phyloP scores from a whole-genome alignment of 2,113 vertebrate genomes.

The Amblyopsis rosae region DNA sequence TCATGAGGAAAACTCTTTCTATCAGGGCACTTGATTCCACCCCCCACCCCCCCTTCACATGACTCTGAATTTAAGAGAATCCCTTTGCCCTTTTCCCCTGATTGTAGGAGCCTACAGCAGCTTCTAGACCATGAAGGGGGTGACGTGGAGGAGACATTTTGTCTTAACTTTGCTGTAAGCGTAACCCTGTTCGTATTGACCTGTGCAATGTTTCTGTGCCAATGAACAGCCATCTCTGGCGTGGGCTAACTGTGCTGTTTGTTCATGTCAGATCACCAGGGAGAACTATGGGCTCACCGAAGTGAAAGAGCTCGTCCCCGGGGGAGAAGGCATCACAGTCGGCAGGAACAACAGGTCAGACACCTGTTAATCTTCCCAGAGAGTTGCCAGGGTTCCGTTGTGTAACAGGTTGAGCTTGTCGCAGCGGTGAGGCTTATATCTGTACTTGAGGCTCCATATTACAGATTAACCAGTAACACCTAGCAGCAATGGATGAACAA shows the following conservation, averaged over 20 bases:
- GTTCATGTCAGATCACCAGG: conserved; percentile 84
- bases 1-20: conserved; percentile 2
- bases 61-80: neutral
- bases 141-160: conserved; percentile 91
- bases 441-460: too few relatives aligned
- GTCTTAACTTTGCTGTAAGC: conserved; percentile 93
- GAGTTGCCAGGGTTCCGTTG: neutral
- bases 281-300: conserved; percentile 92
- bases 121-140: conserved; percentile 89
- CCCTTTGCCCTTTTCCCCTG: conserved; percentile 11
- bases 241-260: neutral
- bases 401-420: neutral
- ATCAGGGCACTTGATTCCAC: neutral
- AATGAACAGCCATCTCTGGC: neutral
- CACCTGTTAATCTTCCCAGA: neutral
- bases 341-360: conserved; percentile 87
- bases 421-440: neutral
- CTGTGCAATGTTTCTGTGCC: neutral
- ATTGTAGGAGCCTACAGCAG: conserved; percentile 89
- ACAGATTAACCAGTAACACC: too few relatives aligned
- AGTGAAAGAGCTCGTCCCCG: conserved; percentile 88
- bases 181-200: neutral
- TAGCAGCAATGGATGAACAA: too few relatives aligned
- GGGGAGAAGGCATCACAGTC: conserved; percentile 85
- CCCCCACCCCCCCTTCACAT: conserved; percentile 1